Evolutionary conservation across 2,888 invertebrate species (phyloP).

Genomic region (Podabrus alpinus): DNA sequence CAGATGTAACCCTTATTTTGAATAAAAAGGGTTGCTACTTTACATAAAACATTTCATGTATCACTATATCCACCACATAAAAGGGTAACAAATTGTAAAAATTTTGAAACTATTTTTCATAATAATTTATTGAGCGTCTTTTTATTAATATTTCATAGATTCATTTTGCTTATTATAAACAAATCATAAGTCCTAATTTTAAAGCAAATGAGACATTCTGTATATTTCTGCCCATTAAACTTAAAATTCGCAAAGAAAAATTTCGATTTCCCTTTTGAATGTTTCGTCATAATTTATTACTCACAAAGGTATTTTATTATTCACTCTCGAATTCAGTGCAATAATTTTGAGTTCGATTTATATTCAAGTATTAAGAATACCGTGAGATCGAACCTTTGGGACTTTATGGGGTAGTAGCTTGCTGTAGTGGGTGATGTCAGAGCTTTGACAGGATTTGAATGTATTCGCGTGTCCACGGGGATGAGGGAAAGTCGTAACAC

Average conservation of each 20-base stretch:
- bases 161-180: no score
- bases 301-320: neutral
- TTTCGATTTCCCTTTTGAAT: neutral
- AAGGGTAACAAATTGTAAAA: no score
- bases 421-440: constrained; percentile 36
- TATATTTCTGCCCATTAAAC: no score
- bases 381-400: constrained; percentile 52
- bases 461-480: constrained; percentile 41
- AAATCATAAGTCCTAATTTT: no score
- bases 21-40: neutral
- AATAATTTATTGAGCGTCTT: no score
- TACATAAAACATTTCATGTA: neutral
- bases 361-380: constrained; percentile 41
- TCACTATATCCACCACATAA: no score
- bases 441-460: constrained; percentile 46
- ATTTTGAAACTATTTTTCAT: no score
- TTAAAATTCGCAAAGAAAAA: neutral
- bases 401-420: constrained; percentile 38
- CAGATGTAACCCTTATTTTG: neutral
- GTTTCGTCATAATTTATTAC: neutral
- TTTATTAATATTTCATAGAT: no score
- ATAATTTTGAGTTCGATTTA: constrained; percentile 14
- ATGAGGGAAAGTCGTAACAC: constrained; percentile 10
- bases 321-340: neutral
- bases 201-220: no score